Conservation (phyloP, 1,140 invertebrate genomes). For the Sycobia sp. region DNA sequence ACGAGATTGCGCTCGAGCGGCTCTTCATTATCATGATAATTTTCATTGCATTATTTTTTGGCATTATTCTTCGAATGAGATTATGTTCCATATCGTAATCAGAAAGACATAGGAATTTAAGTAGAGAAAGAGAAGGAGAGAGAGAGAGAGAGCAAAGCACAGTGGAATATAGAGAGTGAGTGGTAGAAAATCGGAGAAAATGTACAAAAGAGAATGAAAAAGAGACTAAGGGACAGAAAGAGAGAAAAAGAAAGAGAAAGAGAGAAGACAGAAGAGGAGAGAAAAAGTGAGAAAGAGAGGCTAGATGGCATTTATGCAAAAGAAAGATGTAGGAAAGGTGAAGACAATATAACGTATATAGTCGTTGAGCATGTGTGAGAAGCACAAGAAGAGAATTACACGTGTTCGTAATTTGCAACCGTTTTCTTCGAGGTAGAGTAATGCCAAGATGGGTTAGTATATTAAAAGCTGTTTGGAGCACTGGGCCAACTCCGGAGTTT, state of each 20-base stretch:
- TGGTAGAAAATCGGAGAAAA: not conserved
- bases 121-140: not conserved
- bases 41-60: constrained; percentile 48
- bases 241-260: not conserved
- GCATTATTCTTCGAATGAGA: constrained; percentile 45
- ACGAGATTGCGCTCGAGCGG: not conserved
- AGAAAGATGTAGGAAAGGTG: not conserved
- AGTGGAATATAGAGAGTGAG: no score
- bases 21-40: constrained; percentile 50
- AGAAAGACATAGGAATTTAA: no score
- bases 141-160: not conserved
- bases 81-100: not conserved
- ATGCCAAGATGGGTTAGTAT: constrained; percentile 37
- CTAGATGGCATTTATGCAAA: constrained; percentile 2
- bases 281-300: not conserved
- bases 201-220: not conserved
- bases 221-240: not conserved
- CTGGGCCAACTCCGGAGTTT: no score
- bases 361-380: not conserved
- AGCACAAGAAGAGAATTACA: constrained; percentile 14
- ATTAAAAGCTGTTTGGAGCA: constrained; percentile 44
- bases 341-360: not conserved
- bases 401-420: constrained; percentile 23
- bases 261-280: not conserved
- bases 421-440: constrained; percentile 16